Percentiles rank a stretch among this genome's conserved stretches.
These are phyloP conservation scores for Leptoteleia sp. DNA, from an alignment of 1,140 invertebrate species.

Conservation along the genomic window DNA sequence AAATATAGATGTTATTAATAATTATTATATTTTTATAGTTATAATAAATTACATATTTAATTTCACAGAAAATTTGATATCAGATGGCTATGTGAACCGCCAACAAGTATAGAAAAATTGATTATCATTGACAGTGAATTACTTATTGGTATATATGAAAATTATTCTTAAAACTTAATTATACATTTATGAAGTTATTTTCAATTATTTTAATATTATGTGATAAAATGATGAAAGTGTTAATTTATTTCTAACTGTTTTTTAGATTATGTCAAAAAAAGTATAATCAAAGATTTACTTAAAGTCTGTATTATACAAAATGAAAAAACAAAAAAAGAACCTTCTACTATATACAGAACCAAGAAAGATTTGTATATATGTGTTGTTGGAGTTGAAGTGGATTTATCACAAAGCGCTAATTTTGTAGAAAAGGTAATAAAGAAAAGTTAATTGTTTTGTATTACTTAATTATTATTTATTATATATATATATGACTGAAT, in stretches of 20 bases:
- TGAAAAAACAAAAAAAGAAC: conserved; percentile 61
- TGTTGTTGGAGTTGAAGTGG: conserved; percentile 67
- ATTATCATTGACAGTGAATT: conserved; percentile 72
- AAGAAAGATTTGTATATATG: conserved; percentile 69
- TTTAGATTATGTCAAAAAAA: conserved; percentile 66
- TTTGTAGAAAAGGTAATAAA: conserved; percentile 67
- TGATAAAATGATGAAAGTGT: not conserved
- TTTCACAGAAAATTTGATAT: too few relatives aligned
- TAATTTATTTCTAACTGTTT: too few relatives aligned
- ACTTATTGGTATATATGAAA: conserved; percentile 65
- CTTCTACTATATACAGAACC: conserved; percentile 69
- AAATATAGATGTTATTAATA: too few relatives aligned
- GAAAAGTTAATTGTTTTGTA: not conserved
- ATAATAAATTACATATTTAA: too few relatives aligned
- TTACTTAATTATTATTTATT: not conserved
- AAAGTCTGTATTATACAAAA: conserved; percentile 70
- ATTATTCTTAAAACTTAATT: too few relatives aligned
- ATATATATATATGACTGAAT: too few relatives aligned
- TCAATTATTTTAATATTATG: conserved; percentile 31
- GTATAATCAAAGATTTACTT: conserved; percentile 59
- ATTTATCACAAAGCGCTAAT: conserved; percentile 69
- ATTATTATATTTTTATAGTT: too few relatives aligned
- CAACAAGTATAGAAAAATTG: conserved; percentile 66
- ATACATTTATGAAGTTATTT: too few relatives aligned
- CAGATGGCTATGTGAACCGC: too few relatives aligned